Evolutionary conservation across 2,797 vertebrate genomes (phyloP).

Genomic region (Pempheris klunzingeri): DNA sequence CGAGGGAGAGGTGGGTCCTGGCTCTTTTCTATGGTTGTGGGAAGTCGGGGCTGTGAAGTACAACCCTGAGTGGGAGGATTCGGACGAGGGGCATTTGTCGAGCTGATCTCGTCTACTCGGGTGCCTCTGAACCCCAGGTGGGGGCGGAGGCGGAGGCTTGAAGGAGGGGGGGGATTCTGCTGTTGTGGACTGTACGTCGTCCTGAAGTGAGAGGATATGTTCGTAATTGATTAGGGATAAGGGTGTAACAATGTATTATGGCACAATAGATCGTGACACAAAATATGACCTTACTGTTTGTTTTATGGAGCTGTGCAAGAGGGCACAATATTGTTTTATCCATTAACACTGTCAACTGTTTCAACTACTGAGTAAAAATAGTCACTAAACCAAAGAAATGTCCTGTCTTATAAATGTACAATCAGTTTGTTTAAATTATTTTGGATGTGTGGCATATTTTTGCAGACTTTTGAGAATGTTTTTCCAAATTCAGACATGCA

Average conservation of each 20-base stretch:
- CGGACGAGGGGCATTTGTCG: constrained; percentile 86
- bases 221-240: constrained; percentile 62
- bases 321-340: background rate
- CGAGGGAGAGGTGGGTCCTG: constrained; percentile 54
- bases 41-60: constrained; percentile 87
- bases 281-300: background rate
- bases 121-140: constrained; percentile 81
- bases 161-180: constrained; percentile 89
- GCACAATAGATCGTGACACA: constrained; percentile 1
- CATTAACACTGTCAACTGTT: background rate
- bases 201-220: constrained; percentile 88
- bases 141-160: constrained; percentile 89
- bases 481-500: background rate
- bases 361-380: background rate
- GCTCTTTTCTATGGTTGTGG: constrained; percentile 77
- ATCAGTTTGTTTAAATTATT: no score
- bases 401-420: background rate
- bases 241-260: constrained; percentile 14
- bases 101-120: constrained; percentile 81
- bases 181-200: constrained; percentile 87
- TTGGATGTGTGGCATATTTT: background rate
- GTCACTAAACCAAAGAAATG: background rate
- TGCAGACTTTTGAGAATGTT: background rate
- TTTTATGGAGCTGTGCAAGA: constrained; percentile 2
- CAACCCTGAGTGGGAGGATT: constrained; percentile 90